Conservation (phyloP, 1,140 invertebrate genomes). For the Octopus sinensis region DNA sequence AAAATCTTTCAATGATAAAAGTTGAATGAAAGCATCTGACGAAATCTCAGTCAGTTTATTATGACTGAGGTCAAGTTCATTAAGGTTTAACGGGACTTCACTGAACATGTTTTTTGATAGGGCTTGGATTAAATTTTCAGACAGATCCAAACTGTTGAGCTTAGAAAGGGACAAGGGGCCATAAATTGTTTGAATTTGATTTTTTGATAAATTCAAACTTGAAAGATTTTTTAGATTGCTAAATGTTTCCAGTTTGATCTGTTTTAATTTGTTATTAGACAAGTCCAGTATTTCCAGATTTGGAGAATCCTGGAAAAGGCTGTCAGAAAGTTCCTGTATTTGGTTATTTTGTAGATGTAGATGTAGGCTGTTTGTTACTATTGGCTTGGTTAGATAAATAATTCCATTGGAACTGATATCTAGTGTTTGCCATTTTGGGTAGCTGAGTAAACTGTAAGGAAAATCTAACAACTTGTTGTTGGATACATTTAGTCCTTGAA, state of each 20-base stretch:
- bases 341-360: conserved; percentile 13
- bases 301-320: conserved; percentile 1
- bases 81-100: conserved; percentile 17
- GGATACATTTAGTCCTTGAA: conserved; percentile 21
- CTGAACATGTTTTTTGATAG: conserved; percentile 13
- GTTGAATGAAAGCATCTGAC: conserved; percentile 14
- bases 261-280: conserved; percentile 16
- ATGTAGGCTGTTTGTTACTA: neutral
- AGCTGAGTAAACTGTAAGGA: no score
- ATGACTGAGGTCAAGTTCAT: conserved; percentile 13
- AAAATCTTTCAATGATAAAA: conserved; percentile 25
- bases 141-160: neutral
- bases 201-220: neutral
- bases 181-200: neutral
- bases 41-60: conserved; percentile 17
- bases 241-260: neutral
- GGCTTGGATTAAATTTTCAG: neutral
- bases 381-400: neutral
- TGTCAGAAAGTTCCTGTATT: conserved; percentile 12
- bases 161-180: neutral
- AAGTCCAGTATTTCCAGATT: conserved; percentile 14
- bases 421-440: no score
- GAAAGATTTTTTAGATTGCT: neutral
- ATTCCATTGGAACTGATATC: no score
- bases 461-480: neutral